Evolutionary conservation across 2,113 vertebrate genomes (phyloP), one percentile per base, ranked within the genome.

Genomic region (Maccullochella peelii): DNA sequence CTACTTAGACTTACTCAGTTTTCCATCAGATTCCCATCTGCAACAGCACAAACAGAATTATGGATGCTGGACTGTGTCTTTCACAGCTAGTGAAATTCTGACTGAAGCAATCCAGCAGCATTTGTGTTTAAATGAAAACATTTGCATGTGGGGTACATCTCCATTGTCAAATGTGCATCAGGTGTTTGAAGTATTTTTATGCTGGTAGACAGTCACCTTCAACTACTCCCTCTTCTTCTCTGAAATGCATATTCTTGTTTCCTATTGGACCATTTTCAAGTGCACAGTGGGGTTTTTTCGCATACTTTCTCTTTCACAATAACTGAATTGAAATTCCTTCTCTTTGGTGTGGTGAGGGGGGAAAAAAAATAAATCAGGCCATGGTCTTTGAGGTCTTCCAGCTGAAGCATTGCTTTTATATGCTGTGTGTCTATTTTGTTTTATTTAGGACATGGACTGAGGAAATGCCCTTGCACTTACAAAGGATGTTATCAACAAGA

Each of bases 21-120:
- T 57, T 42, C 61, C 8, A 1, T 66, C 42, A 81, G 23, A 80
- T 73, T 77, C 58, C 16, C 15, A n/a, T 69, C 54, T 72, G 50
- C 44, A 61, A 8, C 47, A 23, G 44, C 49, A 73, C 71, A 83
- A 49, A 84, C 67, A 49, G 58, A 79, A 55, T 44, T 7, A n/a
- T 8, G 40, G 50, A 88, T 58, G 75, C 66, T n/a, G 54, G 40
- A 52, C 33, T 15, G 33, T 77, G 50, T 57, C 54, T 20, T 49
- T 68, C 38, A 80, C 38, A 77, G 27, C 65, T 12, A 25, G 27
- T 58, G 20, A 38, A 47, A 80, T 21, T 72, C 33, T 61, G 12
- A 54, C 59, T 49, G 61, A 16, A 27, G 40, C 42, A 23, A 30
- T 72, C 67, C 50, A 54, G 5, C 33, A 23, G 30, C n/a, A 23